phyloP scores from a whole-genome alignment of 2,113 vertebrate species.

The Zonotrichia leucophrys region DNA sequence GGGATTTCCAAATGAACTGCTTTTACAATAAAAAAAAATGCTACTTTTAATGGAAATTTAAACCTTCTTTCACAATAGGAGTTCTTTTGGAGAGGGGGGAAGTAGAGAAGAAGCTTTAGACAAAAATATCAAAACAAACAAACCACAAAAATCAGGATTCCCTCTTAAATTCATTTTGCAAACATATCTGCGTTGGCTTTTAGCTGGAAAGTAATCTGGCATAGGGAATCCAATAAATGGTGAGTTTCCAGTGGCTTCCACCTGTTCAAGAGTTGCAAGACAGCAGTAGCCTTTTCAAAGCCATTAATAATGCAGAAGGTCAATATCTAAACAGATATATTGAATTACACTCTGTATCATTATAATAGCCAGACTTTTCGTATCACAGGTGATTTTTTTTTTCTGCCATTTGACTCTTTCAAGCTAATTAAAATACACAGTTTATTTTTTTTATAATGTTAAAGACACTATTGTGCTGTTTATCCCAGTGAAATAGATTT shows the following conservation, averaged over 20 bases:
- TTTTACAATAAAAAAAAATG: not conserved
- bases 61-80: not conserved
- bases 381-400: not conserved
- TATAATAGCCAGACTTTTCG: not conserved
- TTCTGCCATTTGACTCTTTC: not conserved
- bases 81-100: not conserved
- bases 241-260: slow-evolving; percentile 49
- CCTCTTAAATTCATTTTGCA: not conserved
- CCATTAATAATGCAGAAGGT: slow-evolving; percentile 55
- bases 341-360: slow-evolving; percentile 43
- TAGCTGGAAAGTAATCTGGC: slow-evolving; percentile 31
- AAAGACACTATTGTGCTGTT: not conserved
- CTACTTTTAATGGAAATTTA: not conserved
- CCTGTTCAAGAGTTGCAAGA: slow-evolving; percentile 28
- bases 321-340: slow-evolving; percentile 51
- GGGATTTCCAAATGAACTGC: not conserved
- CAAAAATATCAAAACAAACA: not conserved
- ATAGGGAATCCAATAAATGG: slow-evolving; percentile 35
- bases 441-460: not conserved
- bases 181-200: not conserved
- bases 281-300: slow-evolving; percentile 39
- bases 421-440: slow-evolving; percentile 15
- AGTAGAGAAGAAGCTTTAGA: not conserved
- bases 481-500: not conserved
- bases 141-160: not conserved